Evolutionary conservation across 2,113 vertebrate species (phyloP).

Genomic region (Crotophaga sulcirostris): DNA sequence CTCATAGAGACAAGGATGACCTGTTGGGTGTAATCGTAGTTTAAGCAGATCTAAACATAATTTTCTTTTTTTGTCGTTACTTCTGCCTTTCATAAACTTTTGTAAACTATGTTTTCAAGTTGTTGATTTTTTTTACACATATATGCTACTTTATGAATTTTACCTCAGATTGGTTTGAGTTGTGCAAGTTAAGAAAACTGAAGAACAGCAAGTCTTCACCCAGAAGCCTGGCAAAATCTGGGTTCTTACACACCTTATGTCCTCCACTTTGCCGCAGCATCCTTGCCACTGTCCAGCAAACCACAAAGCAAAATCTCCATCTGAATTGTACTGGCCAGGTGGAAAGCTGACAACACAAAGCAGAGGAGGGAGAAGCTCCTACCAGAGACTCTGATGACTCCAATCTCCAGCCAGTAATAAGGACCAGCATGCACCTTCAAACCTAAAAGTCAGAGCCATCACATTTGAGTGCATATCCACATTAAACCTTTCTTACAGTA

Average conservation of each 20-base stretch:
- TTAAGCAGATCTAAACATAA: background rate
- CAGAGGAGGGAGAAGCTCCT: background rate
- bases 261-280: background rate
- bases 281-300: background rate
- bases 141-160: background rate
- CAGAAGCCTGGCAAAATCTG: background rate
- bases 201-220: background rate
- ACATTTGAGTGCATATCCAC: background rate
- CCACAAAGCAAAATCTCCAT: background rate
- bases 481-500: background rate
- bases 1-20: background rate
- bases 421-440: rapidly evolving
- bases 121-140: background rate
- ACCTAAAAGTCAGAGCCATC: background rate
- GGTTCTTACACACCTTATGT: background rate
- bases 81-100: background rate
- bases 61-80: background rate
- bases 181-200: background rate
- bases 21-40: background rate
- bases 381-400: background rate
- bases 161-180: background rate
- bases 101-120: background rate
- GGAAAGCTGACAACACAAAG: background rate
- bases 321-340: rapidly evolving
- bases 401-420: background rate